phyloP scores from a whole-genome alignment of 2,797 vertebrate species.

The Enteromius thamalakanensis region DNA sequence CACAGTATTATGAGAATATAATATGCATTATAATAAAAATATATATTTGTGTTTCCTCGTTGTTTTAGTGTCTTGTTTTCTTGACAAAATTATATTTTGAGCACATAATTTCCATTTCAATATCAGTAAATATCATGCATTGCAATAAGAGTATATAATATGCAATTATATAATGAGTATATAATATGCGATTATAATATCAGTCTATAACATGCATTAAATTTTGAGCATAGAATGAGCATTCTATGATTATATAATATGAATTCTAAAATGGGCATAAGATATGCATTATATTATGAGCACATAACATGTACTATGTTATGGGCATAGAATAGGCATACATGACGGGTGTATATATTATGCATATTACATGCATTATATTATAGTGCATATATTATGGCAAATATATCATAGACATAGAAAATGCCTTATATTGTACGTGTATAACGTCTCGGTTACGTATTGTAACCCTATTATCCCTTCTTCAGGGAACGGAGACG shows the following conservation, averaged over 20 bases:
- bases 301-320: not conserved
- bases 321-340: not conserved
- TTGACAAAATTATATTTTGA: no score
- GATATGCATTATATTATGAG: not conserved
- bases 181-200: not conserved
- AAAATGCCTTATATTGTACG: not conserved
- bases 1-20: not conserved
- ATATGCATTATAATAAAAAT: not conserved
- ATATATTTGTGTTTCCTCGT: no score
- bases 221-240: not conserved
- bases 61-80: no score
- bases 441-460: not conserved
- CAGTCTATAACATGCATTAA: not conserved
- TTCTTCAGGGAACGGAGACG: no score
- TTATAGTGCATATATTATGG: not conserved
- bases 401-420: not conserved
- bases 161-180: not conserved
- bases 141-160: not conserved
- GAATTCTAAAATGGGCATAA: no score
- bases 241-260: not conserved
- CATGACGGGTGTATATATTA: not conserved
- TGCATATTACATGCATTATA: not conserved
- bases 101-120: no score
- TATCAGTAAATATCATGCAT: not conserved
- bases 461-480: no score